Percentiles rank a stretch among this genome's conserved stretches.
phyloP scores from a whole-genome alignment of 2,797 vertebrate genomes.

The Ptychadena robeensis region DNA sequence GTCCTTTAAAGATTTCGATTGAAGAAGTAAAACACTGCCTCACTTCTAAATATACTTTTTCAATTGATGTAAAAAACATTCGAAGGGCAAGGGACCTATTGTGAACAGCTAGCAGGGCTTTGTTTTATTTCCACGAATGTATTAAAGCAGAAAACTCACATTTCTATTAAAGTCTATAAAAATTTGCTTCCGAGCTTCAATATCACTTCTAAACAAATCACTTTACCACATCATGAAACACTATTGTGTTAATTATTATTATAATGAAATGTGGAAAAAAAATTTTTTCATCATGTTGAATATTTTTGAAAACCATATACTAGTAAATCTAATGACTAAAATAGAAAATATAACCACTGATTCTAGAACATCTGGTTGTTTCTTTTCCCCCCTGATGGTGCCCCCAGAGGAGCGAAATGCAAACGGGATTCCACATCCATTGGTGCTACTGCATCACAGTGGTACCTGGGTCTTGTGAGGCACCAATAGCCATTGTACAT shows the following conservation, averaged over 20 bases:
- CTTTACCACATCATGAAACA: conserved; percentile 9
- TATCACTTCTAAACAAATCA: background rate
- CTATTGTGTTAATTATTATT: background rate
- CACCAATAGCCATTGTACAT: too few species aligned
- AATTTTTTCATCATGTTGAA: too few species aligned
- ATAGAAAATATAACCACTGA: too few species aligned
- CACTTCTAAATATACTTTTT: conserved; percentile 30
- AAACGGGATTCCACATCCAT: too few species aligned
- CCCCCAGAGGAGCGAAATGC: too few species aligned
- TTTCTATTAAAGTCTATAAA: background rate
- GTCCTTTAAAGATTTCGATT: conserved; percentile 50
- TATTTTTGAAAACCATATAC: too few species aligned
- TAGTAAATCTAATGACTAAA: too few species aligned
- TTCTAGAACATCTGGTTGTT: too few species aligned
- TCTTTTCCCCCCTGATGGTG: too few species aligned
- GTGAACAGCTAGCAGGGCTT: conserved; percentile 13
- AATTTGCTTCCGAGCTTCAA: background rate
- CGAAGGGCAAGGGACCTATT: conserved; percentile 30
- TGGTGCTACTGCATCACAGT: too few species aligned
- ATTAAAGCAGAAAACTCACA: conserved; percentile 5
- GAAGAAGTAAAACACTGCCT: conserved; percentile 42
- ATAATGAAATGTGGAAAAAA: background rate
- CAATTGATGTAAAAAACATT: conserved; percentile 37
- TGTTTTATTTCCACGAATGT: conserved; percentile 22
- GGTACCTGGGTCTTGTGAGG: too few species aligned